Evolutionary conservation across 2,888 invertebrate genomes (phyloP), one percentile per base, ranked within the genome.

Genomic region (Congeria kusceri): DNA sequence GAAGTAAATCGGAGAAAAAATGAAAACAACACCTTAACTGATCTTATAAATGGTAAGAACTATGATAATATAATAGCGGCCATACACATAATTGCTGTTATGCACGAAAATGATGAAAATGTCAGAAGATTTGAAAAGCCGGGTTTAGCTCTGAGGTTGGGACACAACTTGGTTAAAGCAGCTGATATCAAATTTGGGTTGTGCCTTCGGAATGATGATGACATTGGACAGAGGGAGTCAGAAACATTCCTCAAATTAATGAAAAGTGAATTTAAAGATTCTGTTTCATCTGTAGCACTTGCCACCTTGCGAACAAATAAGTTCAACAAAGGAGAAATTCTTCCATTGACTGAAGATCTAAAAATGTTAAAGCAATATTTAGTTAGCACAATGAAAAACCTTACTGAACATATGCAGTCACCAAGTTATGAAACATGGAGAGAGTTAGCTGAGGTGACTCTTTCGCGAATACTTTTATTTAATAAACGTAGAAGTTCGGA

Each of bases 401-500:
- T 44, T 9, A 44, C 46, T 44, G 46, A 44, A 44, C 9, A 44
- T 9, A 44, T 57, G 57, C 9, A 20, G 13, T 63, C 44, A 5
- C 44, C 44, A 39, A 23, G 39, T 11, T 63, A 63, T 23, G 25
- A 13, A 15, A 11, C 11, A 20, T 61, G 61, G 61, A 13, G 61
- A 13, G 61, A 61, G n/a, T n/a, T 61, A 18, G 61, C 61, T 13
- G 61, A 61, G 47, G 46, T 59, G 5, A 59, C 68, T 1, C 13
- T 68, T 20, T 27, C 44, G 25, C 29, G 68, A 59, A 68, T 68
- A 18, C 46, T 68, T 7, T 15, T 68, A 23, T 47, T 68, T 7
- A 68, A 68, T 57, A 68, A 68, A 25, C 68, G 68, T 18, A 28
- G 68, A 32, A 39, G 68, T 47, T 58, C 59, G 27, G 68, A 68